Conservation (phyloP, 2,888 invertebrate species). For the Heliconius erato region DNA sequence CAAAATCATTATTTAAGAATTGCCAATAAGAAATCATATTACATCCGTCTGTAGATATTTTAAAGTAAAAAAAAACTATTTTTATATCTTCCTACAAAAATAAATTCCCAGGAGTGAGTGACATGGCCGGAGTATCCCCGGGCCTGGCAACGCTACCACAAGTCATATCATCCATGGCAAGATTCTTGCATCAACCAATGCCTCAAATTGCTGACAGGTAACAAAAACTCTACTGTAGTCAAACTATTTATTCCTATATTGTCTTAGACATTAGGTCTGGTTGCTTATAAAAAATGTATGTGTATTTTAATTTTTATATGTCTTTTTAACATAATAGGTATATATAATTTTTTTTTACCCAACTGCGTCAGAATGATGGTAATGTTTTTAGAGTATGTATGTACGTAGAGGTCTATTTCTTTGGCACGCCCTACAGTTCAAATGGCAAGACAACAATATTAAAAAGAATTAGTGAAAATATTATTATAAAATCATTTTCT, state of each 20-base stretch:
- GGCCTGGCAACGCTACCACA: constrained; percentile 81
- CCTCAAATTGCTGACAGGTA: constrained; percentile 72
- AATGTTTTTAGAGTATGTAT: too few species aligned
- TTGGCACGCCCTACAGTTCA: too few species aligned
- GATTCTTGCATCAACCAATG: constrained; percentile 79
- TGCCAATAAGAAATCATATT: too few species aligned
- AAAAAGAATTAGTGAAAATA: too few species aligned
- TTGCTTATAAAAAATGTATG: not conserved
- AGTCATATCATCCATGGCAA: constrained; percentile 83
- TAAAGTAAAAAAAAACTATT: not conserved
- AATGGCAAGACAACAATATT: too few species aligned
- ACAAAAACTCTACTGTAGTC: not conserved
- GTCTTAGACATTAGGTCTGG: not conserved
- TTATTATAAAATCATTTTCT: too few species aligned
- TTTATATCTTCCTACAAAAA: not conserved
- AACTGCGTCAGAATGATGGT: too few species aligned
- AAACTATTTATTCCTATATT: not conserved
- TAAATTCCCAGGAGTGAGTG: constrained; percentile 68
- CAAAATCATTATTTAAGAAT: too few species aligned
- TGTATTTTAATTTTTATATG: too few species aligned
- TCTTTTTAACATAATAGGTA: too few species aligned
- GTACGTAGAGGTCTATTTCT: too few species aligned
- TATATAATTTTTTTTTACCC: too few species aligned
- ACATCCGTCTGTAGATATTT: not conserved
- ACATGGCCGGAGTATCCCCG: constrained; percentile 78